Evolutionary conservation across 2,888 invertebrate species (phyloP), one percentile per base, ranked within the genome.

Genomic region (Drosophila putrida): DNA sequence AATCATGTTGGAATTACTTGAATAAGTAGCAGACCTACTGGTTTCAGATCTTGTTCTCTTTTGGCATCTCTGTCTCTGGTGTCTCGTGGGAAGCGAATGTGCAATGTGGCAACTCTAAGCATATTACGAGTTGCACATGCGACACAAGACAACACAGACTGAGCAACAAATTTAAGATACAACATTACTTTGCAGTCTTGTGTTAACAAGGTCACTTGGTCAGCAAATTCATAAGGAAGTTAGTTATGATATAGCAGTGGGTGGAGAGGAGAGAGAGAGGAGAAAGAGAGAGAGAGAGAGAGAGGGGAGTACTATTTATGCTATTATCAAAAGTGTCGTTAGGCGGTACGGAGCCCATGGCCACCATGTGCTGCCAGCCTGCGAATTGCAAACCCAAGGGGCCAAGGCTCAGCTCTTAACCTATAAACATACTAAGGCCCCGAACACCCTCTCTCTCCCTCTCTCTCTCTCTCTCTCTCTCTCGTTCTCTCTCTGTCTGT

Each of bases 371-470:
- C 57, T 58, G 9, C 44, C 57, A 54, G 9, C 44, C 46, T 63
- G 78, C 75, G 75, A 74, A 61, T 61, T 47, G 64, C 69, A 70
- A n/a, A 36, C 75, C 75, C 75, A 47, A 50, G 75, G 77, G 80
- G 86, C 82, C 83, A 88, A 88, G 83, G 87, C 88, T 88, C 60
- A 88, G 88, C 71, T 88, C 89, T 86, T 83, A 86, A 83, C 83
- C 83, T 86, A 83, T 78, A 83, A 83, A 83, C 83, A 83, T 86
- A 88, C 83, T 77, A 53, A 85, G 39, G 35, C 60, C 51, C 60
- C 49, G 28, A 68, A 43, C 39, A 3, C 33, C 9, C 31, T 20
- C 36, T 13, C 54, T 8, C 25, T 20, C 27, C 39, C 54, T 28
- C 11, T 13, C 15, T 4, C 25, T 4, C 20, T 2, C n/a, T 10